Evolutionary conservation across 2,113 vertebrate species (phyloP), one percentile per base, ranked within the genome.

Genomic region (Smithornis capensis): DNA sequence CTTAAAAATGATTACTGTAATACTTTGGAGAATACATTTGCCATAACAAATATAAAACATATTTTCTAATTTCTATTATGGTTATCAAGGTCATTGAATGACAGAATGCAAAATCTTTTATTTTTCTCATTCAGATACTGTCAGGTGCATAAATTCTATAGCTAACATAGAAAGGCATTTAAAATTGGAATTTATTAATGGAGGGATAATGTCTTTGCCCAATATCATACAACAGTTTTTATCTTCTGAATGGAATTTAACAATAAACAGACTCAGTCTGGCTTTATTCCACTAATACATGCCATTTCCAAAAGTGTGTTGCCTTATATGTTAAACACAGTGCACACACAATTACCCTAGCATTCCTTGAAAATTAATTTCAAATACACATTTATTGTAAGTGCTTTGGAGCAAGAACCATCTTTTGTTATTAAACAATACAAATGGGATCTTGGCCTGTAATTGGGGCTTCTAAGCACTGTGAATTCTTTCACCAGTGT

Each of bases 281-380:
- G 23, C 69, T 96, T 97, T 96, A 82, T 96, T 92, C 81, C 65
- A 92, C 64, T 94, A 93, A 90, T 57, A 93, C 47, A 53, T 74
- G 78, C 52, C 75, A 89, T 91, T 96, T 95, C 91, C 91, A 84
- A 95, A 97, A 93, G 90, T 83, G 75, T 86, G 21, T 78, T 94
- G 82, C 69, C 88, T 76, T 85, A 14, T 95, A 71, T 81, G 53
- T 91, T 95, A 94, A 96, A 82, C 84, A 74, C 71, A 81, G 62
- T 79, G 73, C 52, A 67, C 56, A 81, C 67, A 92, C 79, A 97
- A 96, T 92, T 84, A 88, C 83, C 35, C 64, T 47, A 67, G 56
- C 87, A 88, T 95, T 95, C 92, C 92, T 92, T 94, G 94, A 95
- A 96, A 96, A 96, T 96, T 81, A 96, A 95, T 95, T 95, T 97